phyloP scores from a whole-genome alignment of 92 coral and sea anemone genomes.

The Anthopleura xanthogrammica region DNA sequence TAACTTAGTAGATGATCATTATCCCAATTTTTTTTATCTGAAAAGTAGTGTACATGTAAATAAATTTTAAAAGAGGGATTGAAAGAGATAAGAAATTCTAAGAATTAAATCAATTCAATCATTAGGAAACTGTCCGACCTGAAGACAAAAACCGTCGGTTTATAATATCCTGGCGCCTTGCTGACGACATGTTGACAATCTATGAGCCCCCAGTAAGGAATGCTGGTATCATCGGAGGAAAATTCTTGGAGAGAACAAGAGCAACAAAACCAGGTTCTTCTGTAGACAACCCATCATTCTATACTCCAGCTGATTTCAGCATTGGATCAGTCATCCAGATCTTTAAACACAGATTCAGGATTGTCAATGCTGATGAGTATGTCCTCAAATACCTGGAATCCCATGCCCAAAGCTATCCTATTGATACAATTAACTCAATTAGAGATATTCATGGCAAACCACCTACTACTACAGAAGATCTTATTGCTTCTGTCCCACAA shows the following conservation, averaged over 20 bases:
- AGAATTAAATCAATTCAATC: not conserved
- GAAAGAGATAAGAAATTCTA: not conserved
- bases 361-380: slow-evolving; percentile 93
- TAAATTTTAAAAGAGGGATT: not conserved
- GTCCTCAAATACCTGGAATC: slow-evolving; percentile 89
- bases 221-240: slow-evolving; percentile 98
- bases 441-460: slow-evolving; percentile 79
- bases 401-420: slow-evolving; percentile 89
- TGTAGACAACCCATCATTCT: slow-evolving; percentile 96
- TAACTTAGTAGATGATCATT: too few relatives aligned
- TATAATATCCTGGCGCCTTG: slow-evolving; percentile 89
- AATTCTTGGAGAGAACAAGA: slow-evolving; percentile 94
- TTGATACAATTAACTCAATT: slow-evolving; percentile 92
- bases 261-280: slow-evolving; percentile 94
- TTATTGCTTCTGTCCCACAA: slow-evolving; percentile 74
- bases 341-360: slow-evolving; percentile 91
- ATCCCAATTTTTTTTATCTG: too few relatives aligned
- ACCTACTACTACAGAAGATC: slow-evolving; percentile 72
- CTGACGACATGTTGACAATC: slow-evolving; percentile 98
- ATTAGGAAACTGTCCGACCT: slow-evolving; percentile 89
- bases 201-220: slow-evolving; percentile 98
- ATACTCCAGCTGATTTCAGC: slow-evolving; percentile 94
- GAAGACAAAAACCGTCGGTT: slow-evolving; percentile 97
- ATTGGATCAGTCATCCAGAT: slow-evolving; percentile 86
- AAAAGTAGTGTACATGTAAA: not conserved